A percentile compares a stretch with the other conserved stretches of the same genome.
phyloP scores from a whole-genome alignment of 2,113 vertebrate genomes.

The Plotosus lineatus region DNA sequence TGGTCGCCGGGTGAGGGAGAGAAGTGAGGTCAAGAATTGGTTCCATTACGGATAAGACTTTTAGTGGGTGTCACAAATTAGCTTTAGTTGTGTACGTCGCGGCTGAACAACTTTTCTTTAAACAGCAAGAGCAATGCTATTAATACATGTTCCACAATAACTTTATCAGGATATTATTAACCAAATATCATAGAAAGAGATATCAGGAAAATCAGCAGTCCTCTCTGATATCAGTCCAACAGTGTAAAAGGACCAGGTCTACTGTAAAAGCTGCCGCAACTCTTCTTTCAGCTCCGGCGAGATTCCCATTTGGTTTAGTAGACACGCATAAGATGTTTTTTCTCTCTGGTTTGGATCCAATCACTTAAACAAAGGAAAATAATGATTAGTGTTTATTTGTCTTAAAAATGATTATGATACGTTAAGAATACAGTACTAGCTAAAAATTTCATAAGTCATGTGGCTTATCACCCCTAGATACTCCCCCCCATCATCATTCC shows the following conservation, averaged over 20 bases:
- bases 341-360: not conserved
- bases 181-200: not conserved
- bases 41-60: constrained; percentile 53
- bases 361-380: constrained; percentile 2
- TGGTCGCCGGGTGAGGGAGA: constrained; percentile 38
- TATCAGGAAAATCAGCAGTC: not conserved
- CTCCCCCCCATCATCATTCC: too few relatives aligned
- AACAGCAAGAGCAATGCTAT: not conserved
- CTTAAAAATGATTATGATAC: not conserved
- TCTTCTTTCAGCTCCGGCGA: not conserved
- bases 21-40: constrained; percentile 59
- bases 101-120: not conserved
- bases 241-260: not conserved
- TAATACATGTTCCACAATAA: not conserved
- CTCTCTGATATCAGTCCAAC: not conserved
- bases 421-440: too few relatives aligned
- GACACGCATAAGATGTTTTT: not conserved
- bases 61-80: not conserved
- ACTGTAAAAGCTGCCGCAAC: not conserved
- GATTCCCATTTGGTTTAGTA: not conserved
- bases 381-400: not conserved
- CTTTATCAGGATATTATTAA: not conserved
- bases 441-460: not conserved
- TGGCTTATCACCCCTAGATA: too few relatives aligned
- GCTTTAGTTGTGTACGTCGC: not conserved